Evolutionary conservation across 2,113 vertebrate genomes (phyloP), one percentile per base, ranked within the genome.

Genomic region (Microtus richardsoni): DNA sequence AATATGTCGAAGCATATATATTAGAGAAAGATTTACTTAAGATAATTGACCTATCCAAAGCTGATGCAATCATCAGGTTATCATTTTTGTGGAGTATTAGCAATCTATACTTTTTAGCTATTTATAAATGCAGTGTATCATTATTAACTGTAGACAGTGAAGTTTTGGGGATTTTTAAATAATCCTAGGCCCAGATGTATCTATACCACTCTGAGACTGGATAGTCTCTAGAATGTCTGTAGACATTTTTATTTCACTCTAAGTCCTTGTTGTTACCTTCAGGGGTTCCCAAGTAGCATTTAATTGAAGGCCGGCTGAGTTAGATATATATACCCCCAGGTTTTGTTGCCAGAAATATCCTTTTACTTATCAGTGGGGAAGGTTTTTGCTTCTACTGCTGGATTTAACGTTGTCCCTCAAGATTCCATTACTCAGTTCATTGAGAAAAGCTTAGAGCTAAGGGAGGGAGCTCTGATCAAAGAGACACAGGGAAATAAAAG

Each of bases 391-490:
- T 93, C 84, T 96, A 30, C 33, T 77, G 79, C 85, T 96, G 91
- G 89, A 88, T 95, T 95, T 94, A 96, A 97, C 96, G 75, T 75
- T 95, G 74, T 97, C 91, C 94, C 96, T 96, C 80, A 85, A 93
- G 89, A 98, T 97, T 97, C 94, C 87, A 97, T 97, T 97, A 96
- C 90, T 96, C 91, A 97, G 94, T 96, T 97, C 96, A 97, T 87
- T 98, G 94, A 98, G 87, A 96, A 98, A 96, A 96, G 91, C 93
- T 97, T 97, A 97, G 90, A 96, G 93, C 60, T 95, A 93, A 93
- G 74, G 75, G 33, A 39, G 36, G 52, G 14, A 85, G 75, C 26
- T 95, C 44, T 91, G 93, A 91, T 91, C 83, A 96, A 95, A 93
- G 68, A 93, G 33, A 54, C 84, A 85, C 74, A 88, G 68, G 66